These are phyloP conservation scores for Otis tarda DNA, from an alignment of 2,113 vertebrate genomes.

Conservation along the genomic window DNA sequence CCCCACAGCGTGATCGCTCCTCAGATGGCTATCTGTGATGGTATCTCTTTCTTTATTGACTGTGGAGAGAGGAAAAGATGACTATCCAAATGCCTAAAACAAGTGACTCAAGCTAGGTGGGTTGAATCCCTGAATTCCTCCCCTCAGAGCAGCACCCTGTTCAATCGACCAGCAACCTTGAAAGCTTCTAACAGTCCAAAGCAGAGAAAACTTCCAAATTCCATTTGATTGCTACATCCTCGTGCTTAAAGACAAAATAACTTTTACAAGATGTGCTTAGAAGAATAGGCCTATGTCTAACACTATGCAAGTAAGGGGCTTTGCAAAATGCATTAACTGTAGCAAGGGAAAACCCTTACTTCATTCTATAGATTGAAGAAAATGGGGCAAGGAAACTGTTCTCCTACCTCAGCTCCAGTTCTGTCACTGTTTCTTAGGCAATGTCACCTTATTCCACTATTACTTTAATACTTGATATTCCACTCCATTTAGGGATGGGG, in stretches of 20 bases:
- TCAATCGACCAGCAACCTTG: not conserved
- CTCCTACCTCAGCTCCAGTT: not conserved
- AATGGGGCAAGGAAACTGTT: not conserved
- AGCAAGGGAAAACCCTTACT: not conserved
- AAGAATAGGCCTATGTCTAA: not conserved
- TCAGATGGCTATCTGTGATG: not conserved
- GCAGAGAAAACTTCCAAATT: not conserved
- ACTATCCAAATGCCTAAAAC: not conserved
- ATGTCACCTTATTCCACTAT: not conserved
- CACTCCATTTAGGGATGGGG: not conserved
- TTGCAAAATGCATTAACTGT: not conserved
- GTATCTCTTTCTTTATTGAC: not conserved
- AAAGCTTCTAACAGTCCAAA: not conserved
- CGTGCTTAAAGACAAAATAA: not conserved
- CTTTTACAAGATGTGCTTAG: not conserved
- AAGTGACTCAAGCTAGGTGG: not conserved
- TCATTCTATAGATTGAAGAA: not conserved
- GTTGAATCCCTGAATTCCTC: not conserved
- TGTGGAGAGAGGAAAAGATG: not conserved
- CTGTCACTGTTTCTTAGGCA: not conserved
- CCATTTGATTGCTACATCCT: constrained; percentile 3
- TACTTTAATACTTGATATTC: not conserved
- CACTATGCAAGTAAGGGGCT: not conserved
- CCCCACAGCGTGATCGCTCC: not conserved
- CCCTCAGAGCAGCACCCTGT: not conserved